Conservation (phyloP, 2,113 vertebrate species). For the Triplophysa rosa region DNA sequence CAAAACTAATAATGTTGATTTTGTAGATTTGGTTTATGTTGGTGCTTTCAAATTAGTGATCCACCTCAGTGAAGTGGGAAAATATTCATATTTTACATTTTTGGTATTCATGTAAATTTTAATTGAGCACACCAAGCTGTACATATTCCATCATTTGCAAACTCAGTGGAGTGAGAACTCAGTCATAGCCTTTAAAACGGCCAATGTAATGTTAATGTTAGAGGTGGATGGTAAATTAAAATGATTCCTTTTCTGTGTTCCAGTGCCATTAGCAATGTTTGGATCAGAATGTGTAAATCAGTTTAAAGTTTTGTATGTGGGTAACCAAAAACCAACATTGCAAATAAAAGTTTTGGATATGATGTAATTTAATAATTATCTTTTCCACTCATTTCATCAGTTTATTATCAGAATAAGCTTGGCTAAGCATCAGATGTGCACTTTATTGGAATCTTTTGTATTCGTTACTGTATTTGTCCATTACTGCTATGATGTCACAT, state of each 20-base stretch:
- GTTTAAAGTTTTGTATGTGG: not conserved
- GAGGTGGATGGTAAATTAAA: not conserved
- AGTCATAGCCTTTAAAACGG: not conserved
- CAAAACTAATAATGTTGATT: not conserved
- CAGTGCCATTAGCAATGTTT: not conserved
- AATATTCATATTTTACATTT: not conserved
- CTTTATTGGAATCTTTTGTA: not conserved
- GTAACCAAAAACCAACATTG: no score
- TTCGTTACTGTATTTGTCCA: not conserved
- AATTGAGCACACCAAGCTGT: not conserved
- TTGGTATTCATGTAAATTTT: not conserved
- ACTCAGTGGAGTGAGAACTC: not conserved
- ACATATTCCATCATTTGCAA: not conserved
- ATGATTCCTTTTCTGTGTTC: not conserved
- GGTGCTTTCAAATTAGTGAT: not conserved
- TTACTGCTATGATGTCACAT: not conserved
- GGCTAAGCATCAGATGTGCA: not conserved
- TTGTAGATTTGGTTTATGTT: not conserved
- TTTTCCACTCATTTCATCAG: no score
- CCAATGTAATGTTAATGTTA: not conserved
- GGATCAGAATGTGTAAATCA: not conserved
- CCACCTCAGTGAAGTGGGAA: slow-evolving; percentile 1
- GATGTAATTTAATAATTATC: no score
- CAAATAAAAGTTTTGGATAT: no score
- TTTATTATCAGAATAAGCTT: no score